Conservation (phyloP, 1,140 invertebrate species). For the Drosophila auraria region DNA sequence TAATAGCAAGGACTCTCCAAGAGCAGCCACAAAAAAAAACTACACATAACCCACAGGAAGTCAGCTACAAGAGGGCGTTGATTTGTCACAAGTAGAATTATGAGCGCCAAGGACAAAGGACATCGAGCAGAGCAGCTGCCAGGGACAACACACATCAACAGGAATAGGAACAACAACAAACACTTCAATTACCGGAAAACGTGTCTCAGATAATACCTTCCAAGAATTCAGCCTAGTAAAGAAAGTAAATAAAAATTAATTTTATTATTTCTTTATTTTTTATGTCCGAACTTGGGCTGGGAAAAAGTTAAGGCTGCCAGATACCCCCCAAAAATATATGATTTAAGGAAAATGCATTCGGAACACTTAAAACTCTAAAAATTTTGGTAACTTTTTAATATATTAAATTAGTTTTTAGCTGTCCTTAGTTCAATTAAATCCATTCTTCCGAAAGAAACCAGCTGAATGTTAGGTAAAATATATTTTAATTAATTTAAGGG, state of each 20-base stretch:
- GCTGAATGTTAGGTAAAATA: neutral
- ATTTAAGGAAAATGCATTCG: neutral
- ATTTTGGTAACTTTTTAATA: no score
- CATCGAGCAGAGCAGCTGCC: constrained; percentile 59
- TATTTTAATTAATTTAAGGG: neutral
- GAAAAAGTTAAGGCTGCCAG: neutral
- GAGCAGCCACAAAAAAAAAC: constrained; percentile 43
- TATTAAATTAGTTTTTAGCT: no score
- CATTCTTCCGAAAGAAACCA: no score
- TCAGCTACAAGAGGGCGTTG: constrained; percentile 79
- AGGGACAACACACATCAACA: neutral
- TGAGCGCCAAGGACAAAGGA: constrained; percentile 58
- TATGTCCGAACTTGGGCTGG: constrained; percentile 22
- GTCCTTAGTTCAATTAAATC: no score
- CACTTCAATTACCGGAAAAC: constrained; percentile 82
- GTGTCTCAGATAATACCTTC: constrained; percentile 74
- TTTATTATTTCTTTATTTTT: constrained; percentile 66
- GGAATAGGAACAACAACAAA: constrained; percentile 48
- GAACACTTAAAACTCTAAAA: neutral
- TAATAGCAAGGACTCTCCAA: constrained; percentile 46
- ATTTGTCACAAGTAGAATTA: constrained; percentile 81
- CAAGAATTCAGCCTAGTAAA: constrained; percentile 36
- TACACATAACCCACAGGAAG: constrained; percentile 78
- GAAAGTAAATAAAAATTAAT: constrained; percentile 76
- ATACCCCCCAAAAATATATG: no score